Conservation (phyloP, 2,797 vertebrate genomes). For the Phalanger gymnotis region DNA sequence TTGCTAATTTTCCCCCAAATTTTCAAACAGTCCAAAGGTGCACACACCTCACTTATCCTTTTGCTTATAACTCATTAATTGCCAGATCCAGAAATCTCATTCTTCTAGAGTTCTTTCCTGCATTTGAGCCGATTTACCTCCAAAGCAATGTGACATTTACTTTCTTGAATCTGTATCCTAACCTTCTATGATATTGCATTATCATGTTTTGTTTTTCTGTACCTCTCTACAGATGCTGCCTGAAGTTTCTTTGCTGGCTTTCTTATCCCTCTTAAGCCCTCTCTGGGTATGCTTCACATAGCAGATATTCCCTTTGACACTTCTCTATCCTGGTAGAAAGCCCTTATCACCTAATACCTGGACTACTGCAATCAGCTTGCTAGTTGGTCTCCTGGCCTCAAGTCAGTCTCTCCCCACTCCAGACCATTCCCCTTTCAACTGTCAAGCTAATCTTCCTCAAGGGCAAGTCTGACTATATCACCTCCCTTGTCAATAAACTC, state of each 20-base stretch:
- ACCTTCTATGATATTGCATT: not conserved
- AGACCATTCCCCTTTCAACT: no score
- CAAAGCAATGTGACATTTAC: conserved; percentile 4
- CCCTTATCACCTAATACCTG: not conserved
- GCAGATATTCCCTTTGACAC: not conserved
- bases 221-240: not conserved
- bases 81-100: not conserved
- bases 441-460: not conserved
- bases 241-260: not conserved
- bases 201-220: not conserved
- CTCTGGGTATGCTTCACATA: no score
- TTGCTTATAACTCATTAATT: conserved; percentile 18
- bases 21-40: not conserved
- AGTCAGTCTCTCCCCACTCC: not conserved
- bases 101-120: not conserved
- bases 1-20: conserved; percentile 1
- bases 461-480: no score
- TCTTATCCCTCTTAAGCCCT: not conserved
- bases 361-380: not conserved
- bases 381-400: not conserved
- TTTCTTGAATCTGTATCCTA: conserved; percentile 18
- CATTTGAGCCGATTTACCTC: not conserved
- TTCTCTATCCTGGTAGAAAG: not conserved
- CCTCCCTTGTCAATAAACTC: not conserved
- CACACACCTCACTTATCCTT: not conserved